Evolutionary conservation across 2,113 vertebrate genomes (phyloP).

Genomic region (Anolis sagrei): DNA sequence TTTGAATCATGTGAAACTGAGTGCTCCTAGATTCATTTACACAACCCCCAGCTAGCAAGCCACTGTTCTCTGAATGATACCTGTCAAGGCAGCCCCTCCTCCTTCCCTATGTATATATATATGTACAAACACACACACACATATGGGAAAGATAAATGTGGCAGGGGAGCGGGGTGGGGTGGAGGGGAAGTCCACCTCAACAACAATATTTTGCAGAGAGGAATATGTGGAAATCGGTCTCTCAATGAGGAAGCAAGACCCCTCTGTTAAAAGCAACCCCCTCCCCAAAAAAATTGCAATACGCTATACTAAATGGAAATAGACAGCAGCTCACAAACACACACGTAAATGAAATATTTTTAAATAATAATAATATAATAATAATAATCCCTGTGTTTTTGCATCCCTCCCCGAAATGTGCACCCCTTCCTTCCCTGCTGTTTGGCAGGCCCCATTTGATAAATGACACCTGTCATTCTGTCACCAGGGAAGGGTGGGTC

Average conservation of each 20-base stretch:
- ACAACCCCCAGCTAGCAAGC: constrained; percentile 85
- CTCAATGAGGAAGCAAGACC: constrained; percentile 29
- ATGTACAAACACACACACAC: too few species aligned
- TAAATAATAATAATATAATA: not conserved
- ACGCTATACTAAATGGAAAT: constrained; percentile 64
- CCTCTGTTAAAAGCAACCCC: not conserved
- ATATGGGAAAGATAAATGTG: not conserved
- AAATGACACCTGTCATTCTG: constrained; percentile 99
- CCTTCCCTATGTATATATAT: constrained; percentile 18
- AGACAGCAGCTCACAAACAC: constrained; percentile 64
- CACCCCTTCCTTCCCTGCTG: constrained; percentile 73
- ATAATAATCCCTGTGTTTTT: constrained; percentile 49
- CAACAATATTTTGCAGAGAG: constrained; percentile 43
- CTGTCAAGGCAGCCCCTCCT: constrained; percentile 79
- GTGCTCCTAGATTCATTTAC: constrained; percentile 88
- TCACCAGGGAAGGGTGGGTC: constrained; percentile 97
- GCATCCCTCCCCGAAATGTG: not conserved
- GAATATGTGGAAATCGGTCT: constrained; percentile 3
- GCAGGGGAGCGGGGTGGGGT: too few species aligned
- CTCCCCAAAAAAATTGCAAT: constrained; percentile 43
- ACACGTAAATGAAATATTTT: not conserved
- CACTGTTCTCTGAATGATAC: constrained; percentile 85
- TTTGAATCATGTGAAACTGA: constrained; percentile 91
- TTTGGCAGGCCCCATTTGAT: constrained; percentile 92
- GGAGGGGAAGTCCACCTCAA: constrained; percentile 10